Evolutionary conservation across 1,140 invertebrate species (phyloP), one percentile per base, ranked within the genome.

Genomic region (Scylla paramamosain): DNA sequence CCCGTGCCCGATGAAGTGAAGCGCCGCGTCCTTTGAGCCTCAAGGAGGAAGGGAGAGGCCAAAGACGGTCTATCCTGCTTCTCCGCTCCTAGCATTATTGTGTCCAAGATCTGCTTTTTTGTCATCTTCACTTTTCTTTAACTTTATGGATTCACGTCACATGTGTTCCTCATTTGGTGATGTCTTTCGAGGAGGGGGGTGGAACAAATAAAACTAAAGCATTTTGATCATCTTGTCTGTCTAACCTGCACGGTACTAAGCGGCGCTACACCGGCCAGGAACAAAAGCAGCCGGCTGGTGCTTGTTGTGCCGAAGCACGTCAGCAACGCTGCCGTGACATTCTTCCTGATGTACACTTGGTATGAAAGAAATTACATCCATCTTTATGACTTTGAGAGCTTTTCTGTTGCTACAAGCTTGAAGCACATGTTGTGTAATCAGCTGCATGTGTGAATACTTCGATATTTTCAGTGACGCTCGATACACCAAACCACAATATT

Each of bases 1-100:
- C 82, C 90, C 94, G 4, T 95, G 94, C 39, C 94, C 94, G 28
- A 95, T 95, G 94, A 95, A 95, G 83, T 95, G 91, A 48, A 32
- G 84, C 29, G 6, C 59, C 46, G 39, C 59, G 14, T 31, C 46
- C 16, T n/a, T 28, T 48, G 52, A 59, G 52, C 16, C 52, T 59
- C 16, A 39, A 39, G 67, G 67, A n/a, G 25, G 2, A 20, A 77
- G 67, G 25, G 67, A 77, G 25, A n/a, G 67, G 67, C 3, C 67
- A 8, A n/a, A 20, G 25, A 77, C 67, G 25, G n/a, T 0, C 67
- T 77, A n/a, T 77, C 67, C 67, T n/a, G 67, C n/a, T 20, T 20
- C 25, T 25, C 67, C 67, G 25, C 16, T 20, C 0, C n/a, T n/a
- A n/a, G 67, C 10, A 59, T 77, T 77, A n/a, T 77, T 20, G 20